Percentiles rank a stretch among this genome's conserved stretches.
These are phyloP conservation scores for Coleophora flavipennella DNA, from an alignment of 2,888 invertebrate genomes.

Conservation along the genomic window DNA sequence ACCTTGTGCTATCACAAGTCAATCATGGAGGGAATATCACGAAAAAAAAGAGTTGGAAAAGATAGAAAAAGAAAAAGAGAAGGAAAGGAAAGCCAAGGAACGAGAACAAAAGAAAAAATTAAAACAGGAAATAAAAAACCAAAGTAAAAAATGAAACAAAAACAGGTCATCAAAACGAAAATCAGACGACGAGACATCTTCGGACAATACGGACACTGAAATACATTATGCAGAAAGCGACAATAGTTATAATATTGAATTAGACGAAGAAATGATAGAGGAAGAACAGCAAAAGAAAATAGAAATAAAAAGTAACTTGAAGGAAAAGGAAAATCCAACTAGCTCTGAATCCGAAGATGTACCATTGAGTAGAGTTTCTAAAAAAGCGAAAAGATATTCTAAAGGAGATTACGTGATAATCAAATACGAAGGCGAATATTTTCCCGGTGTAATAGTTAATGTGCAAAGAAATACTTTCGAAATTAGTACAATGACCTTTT, in stretches of 20 bases:
- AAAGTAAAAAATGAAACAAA: neutral
- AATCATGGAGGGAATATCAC: conserved; percentile 2
- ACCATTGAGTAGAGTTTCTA: neutral
- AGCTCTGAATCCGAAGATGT: conserved; percentile 2
- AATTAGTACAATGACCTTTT: conserved; percentile 13
- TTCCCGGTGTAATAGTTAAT: conserved; percentile 13
- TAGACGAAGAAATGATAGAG: neutral
- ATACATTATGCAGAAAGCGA: conserved; percentile 8
- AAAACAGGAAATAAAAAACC: neutral
- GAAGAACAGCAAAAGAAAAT: neutral
- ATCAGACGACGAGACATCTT: conserved; percentile 1
- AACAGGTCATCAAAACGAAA: neutral
- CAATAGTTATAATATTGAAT: conserved; percentile 2
- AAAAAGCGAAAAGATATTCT: conserved; percentile 1
- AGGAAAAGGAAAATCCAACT: neutral
- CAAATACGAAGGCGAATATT: conserved; percentile 9
- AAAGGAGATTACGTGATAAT: conserved; percentile 4
- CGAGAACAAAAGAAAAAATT: conserved; percentile 3
- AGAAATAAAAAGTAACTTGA: neutral
- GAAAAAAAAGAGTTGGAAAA: conserved; percentile 3
- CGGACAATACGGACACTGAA: conserved; percentile 5
- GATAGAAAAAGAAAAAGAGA: conserved; percentile 2
- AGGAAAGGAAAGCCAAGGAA: conserved; percentile 3
- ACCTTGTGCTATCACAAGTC: conserved; percentile 1
- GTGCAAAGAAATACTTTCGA: conserved; percentile 11